Percentiles rank a stretch among this genome's conserved stretches.
Conservation (phyloP, 2,113 vertebrate genomes). For the Malurus alboscapulatus region DNA sequence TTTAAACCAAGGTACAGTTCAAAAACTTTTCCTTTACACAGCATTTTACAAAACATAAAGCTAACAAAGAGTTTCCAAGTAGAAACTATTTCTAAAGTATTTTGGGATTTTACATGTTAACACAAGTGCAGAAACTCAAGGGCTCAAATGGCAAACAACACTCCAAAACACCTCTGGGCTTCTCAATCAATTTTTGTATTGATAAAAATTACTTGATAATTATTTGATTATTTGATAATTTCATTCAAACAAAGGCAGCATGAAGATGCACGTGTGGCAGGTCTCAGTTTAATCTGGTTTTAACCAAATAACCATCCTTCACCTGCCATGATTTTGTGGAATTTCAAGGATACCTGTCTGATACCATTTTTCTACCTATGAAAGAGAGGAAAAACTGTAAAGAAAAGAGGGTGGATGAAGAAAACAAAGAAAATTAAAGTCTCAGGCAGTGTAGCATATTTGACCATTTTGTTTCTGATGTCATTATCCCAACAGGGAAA, state of each 20-base stretch:
- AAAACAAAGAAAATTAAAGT: not conserved
- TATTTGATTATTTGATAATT: not conserved
- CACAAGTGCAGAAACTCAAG: not conserved
- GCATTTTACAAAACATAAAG: not conserved
- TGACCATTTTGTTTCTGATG: not conserved
- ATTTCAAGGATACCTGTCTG: not conserved
- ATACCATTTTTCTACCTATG: not conserved
- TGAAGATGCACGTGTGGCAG: not conserved
- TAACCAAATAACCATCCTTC: not conserved
- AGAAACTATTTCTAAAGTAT: not conserved
- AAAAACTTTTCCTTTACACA: not conserved
- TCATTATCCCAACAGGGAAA: not conserved
- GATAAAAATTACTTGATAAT: not conserved
- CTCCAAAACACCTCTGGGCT: not conserved
- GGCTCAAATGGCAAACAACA: not conserved
- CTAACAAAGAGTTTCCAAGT: not conserved
- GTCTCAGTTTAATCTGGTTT: not conserved
- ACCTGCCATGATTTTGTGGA: not conserved
- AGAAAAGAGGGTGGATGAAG: not conserved
- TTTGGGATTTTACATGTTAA: not conserved
- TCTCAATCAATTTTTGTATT: not conserved
- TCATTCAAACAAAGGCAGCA: not conserved
- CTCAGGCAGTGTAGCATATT: not conserved
- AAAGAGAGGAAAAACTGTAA: not conserved
- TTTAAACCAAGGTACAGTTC: not conserved